phyloP scores from a whole-genome alignment of 2,113 vertebrate genomes.

The Archilochus colubris region DNA sequence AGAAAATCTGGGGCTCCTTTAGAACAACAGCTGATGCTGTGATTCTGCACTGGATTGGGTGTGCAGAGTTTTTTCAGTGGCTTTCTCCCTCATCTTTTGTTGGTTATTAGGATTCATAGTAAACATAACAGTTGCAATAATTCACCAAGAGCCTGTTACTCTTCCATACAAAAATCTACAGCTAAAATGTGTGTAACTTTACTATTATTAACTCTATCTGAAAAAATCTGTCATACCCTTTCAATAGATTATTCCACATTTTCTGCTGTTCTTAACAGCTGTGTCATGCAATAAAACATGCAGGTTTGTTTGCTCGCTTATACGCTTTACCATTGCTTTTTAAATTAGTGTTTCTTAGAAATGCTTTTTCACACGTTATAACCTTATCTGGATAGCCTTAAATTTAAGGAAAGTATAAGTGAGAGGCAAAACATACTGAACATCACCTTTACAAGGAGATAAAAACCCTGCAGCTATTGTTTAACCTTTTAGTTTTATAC shows the following conservation, averaged over 20 bases:
- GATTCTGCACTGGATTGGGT: fast-evolving
- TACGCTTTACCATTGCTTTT: neutral
- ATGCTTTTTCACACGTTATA: neutral
- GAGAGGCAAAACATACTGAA: neutral
- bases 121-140: neutral
- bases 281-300: neutral
- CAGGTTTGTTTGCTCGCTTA: neutral
- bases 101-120: neutral
- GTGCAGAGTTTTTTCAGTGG: neutral
- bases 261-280: neutral
- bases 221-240: neutral
- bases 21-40: neutral
- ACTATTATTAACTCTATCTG: neutral
- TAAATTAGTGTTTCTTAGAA: neutral
- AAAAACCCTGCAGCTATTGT: slow-evolving; percentile 6
- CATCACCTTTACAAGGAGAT: slow-evolving; percentile 29
- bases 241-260: neutral
- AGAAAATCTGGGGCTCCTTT: fast-evolving
- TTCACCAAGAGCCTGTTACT: neutral
- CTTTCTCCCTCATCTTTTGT: neutral
- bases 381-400: neutral
- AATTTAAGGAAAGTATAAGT: neutral
- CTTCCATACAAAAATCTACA: neutral
- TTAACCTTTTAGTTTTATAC: neutral
- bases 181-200: neutral